phyloP scores from a whole-genome alignment of 2,888 invertebrate species.

The Hypselothyrea guttata region DNA sequence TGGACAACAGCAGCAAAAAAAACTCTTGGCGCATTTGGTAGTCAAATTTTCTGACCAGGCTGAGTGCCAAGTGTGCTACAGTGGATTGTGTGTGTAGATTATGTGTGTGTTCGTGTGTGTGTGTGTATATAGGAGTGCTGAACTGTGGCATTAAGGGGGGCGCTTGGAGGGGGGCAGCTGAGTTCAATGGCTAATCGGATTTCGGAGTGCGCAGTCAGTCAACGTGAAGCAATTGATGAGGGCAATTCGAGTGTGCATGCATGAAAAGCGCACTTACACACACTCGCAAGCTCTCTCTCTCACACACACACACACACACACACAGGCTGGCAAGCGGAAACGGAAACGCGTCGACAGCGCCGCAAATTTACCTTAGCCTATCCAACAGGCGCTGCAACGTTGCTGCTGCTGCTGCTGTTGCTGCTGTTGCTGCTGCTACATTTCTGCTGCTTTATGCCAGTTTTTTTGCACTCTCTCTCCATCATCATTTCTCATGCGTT shows the following conservation, averaged over 20 bases:
- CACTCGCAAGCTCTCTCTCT: conserved; percentile 7
- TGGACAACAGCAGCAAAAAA: conserved; percentile 56
- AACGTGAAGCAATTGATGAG: conserved; percentile 74
- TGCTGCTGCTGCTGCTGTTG: conserved; percentile 8
- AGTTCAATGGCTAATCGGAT: conserved; percentile 69
- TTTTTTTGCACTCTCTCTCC: conserved; percentile 22
- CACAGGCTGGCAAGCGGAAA: conserved; percentile 48
- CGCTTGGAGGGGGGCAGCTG: conserved; percentile 14
- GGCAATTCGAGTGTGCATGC: conserved; percentile 69
- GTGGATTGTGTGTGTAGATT: conserved; percentile 7
- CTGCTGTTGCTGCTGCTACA: conserved; percentile 14
- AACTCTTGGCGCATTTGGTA: conserved; percentile 59
- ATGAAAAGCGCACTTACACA: conserved; percentile 44
- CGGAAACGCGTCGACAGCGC: conserved; percentile 54
- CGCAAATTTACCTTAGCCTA: conserved; percentile 46
- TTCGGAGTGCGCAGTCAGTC: conserved; percentile 67
- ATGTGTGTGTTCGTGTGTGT: conserved; percentile 1
- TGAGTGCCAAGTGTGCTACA: conserved; percentile 26
- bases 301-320: neutral
- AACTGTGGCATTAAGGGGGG: neutral
- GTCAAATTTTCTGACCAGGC: conserved; percentile 53
- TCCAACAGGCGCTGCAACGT: conserved; percentile 25
- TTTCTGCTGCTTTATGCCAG: conserved; percentile 12
- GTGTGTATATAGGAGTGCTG: conserved; percentile 7
- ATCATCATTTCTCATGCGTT: conserved; percentile 20